Percentiles rank a stretch among this genome's conserved stretches.
Conservation (phyloP, 1,140 invertebrate genomes). For the Holcopasites calliopsidis region DNA sequence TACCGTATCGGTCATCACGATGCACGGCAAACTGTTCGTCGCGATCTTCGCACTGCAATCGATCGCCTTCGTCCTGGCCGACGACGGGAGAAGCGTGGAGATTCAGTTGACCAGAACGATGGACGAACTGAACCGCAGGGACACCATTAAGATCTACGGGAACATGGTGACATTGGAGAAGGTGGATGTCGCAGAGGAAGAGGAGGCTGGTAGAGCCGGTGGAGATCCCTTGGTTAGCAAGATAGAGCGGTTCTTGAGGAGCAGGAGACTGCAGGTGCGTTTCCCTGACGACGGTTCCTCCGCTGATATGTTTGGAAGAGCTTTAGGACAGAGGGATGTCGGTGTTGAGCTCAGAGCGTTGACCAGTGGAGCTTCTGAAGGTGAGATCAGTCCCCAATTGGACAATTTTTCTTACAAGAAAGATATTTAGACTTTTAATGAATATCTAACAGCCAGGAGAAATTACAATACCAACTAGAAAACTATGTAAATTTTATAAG, state of each 20-base stretch:
- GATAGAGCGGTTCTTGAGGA: slow-evolving; percentile 72
- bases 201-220: neutral
- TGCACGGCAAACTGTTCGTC: slow-evolving; percentile 41
- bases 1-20: slow-evolving; percentile 38
- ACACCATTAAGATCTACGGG: slow-evolving; percentile 68
- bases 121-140: slow-evolving; percentile 68
- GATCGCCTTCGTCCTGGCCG: slow-evolving; percentile 33
- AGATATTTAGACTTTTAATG: too few relatives aligned
- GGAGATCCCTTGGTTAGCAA: slow-evolving; percentile 70
- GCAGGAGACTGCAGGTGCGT: slow-evolving; percentile 66
- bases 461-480: too few relatives aligned
- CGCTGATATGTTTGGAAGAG: slow-evolving; percentile 73
- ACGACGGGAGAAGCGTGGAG: slow-evolving; percentile 53
- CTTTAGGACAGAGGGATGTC: slow-evolving; percentile 71
- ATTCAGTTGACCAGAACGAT: slow-evolving; percentile 65
- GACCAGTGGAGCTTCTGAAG: slow-evolving; percentile 73
- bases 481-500: too few relatives aligned
- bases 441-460: too few relatives aligned
- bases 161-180: slow-evolving; percentile 73
- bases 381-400: too few relatives aligned
- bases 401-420: too few relatives aligned
- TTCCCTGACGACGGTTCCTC: slow-evolving; percentile 73
- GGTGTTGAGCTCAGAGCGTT: slow-evolving; percentile 69
- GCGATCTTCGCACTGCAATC: slow-evolving; percentile 52
- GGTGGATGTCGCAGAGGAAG: slow-evolving; percentile 49